Base-by-base conservation (phyloP, 2,888 invertebrate genomes). In the Diploptera punctata region DNA sequence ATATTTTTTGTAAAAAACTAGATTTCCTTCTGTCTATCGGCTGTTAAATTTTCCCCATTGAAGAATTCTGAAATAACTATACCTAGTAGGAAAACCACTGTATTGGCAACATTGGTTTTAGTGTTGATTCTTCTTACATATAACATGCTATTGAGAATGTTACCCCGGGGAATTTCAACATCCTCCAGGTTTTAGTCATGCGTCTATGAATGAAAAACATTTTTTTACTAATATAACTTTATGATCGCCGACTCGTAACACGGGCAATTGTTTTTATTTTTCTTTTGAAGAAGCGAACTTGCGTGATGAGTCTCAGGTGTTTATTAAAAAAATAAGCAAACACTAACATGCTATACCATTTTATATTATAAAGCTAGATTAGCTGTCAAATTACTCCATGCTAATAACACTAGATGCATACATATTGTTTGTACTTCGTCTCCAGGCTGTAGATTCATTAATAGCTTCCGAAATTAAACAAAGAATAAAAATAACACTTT, bases 401-500 rank as follows among this genome's bases (percentile, higher is more conserved):
- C 29, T n/a, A 57, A 57, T 57, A 57, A n/a, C 24, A 31, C 57
- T 57, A n/a, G 29, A 29, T 29, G 7, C 26, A 47, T 47, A n/a
- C 18, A 29, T n/a, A 31, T 52, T 57, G 57, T n/a, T 57, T 57
- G 29, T 21, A 31, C 1, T 29, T 1, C 5, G 16, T 57, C n/a
- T 57, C 13, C 29, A 19, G 33, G 57, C 57, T 57, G 29, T 16
- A n/a, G 26, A 29, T 29, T 31, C 24, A n/a, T 29, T 57, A 57
- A 57, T n/a, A 31, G 57, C 57, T 57, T 29, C 29, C 26, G 57
- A 31, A 57, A n/a, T n/a, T n/a, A n/a, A n/a, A n/a, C n/a, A n/a
- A n/a, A n/a, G n/a, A n/a, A n/a, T n/a, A n/a, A n/a, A n/a, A n/a
- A n/a, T n/a, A n/a, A n/a, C n/a, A n/a, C n/a, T n/a, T n/a, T n/a